phyloP scores from a whole-genome alignment of 2,113 vertebrate genomes.

The Caloenas nicobarica region DNA sequence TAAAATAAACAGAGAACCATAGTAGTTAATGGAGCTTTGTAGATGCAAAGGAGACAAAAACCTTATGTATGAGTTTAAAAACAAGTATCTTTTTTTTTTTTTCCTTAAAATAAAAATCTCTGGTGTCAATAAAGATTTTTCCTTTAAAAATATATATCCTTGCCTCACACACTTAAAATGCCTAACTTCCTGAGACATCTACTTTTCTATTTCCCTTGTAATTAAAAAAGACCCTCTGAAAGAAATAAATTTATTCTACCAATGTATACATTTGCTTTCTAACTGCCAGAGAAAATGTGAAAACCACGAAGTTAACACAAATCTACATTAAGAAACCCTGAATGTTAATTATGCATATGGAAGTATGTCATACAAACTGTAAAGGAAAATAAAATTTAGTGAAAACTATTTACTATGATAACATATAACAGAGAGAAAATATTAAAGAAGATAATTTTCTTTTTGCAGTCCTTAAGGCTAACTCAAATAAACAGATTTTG shows the following conservation, averaged over 20 bases:
- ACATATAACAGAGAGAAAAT: neutral
- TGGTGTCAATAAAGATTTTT: neutral
- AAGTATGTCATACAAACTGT: neutral
- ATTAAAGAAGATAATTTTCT: neutral
- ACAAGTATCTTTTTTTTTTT: neutral
- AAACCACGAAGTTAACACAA: neutral
- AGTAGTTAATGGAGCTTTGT: neutral
- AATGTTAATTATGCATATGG: neutral
- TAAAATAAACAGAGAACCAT: neutral
- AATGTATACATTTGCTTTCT: neutral
- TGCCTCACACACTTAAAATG: neutral
- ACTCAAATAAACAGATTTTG: too few relatives aligned
- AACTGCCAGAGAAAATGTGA: neutral
- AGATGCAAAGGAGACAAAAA: neutral
- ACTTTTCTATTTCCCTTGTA: neutral
- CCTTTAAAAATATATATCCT: neutral
- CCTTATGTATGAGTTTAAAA: neutral
- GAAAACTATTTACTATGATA: neutral
- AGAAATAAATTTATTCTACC: neutral
- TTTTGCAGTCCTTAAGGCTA: neutral
- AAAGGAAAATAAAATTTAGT: neutral
- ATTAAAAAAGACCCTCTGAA: neutral
- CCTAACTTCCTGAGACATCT: neutral
- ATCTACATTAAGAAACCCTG: neutral
- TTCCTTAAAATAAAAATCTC: neutral